Evolutionary conservation across 2,888 invertebrate species (phyloP).

Genomic region (Hydriomena furcata): DNA sequence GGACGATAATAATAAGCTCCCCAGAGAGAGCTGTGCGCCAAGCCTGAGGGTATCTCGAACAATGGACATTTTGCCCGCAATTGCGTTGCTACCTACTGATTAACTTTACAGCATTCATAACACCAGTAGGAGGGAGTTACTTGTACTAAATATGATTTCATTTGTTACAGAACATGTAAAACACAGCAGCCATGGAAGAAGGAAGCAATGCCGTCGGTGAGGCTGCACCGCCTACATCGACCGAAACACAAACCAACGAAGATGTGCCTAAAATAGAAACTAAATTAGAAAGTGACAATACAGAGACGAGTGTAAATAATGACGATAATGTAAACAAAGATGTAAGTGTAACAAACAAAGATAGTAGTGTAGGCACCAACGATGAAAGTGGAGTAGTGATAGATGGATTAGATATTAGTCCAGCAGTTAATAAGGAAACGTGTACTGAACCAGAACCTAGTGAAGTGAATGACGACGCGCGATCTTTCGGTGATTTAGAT

Average conservation of each 20-base stretch:
- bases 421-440: slow-evolving; percentile 48
- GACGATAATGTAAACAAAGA: slow-evolving; percentile 39
- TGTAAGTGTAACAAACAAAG: slow-evolving; percentile 45
- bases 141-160: slow-evolving; percentile 38
- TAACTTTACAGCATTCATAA: slow-evolving; percentile 39
- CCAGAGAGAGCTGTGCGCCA: slow-evolving; percentile 49
- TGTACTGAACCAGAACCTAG: slow-evolving; percentile 59
- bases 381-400: slow-evolving; percentile 33
- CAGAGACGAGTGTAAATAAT: slow-evolving; percentile 34
- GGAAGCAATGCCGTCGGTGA: slow-evolving; percentile 51
- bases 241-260: slow-evolving; percentile 47
- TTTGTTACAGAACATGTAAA: slow-evolving; percentile 79
- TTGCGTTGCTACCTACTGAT: slow-evolving; percentile 56
- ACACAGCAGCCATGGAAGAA: slow-evolving; percentile 67
- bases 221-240: slow-evolving; percentile 43
- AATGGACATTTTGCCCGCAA: slow-evolving; percentile 53
- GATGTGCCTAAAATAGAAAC: slow-evolving; percentile 44
- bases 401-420: slow-evolving; percentile 44
- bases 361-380: slow-evolving; percentile 51
- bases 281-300: slow-evolving; percentile 41
- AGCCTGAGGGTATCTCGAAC: slow-evolving; percentile 50
- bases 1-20: slow-evolving; percentile 62
- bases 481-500: slow-evolving; percentile 70
- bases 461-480: slow-evolving; percentile 70
- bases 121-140: slow-evolving; percentile 28